Base-by-base conservation (phyloP, 2,888 invertebrate genomes). In the Yponomeuta sedellus region DNA sequence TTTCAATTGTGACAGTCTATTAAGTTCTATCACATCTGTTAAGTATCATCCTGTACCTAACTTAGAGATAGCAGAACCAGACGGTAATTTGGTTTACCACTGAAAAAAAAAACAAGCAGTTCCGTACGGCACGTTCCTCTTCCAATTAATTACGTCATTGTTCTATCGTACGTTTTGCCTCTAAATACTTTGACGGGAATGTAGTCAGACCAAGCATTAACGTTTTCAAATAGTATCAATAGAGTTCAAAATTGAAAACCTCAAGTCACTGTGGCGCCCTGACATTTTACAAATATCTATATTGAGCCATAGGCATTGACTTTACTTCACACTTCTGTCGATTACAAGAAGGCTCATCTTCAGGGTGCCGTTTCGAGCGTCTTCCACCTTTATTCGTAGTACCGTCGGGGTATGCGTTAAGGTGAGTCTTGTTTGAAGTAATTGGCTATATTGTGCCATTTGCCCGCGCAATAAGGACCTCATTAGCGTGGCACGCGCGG, bases 381-480 rank as follows among this genome's bases (percentile, higher is more conserved):
- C 16, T 16, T 52, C 44, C 19, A 52, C 16, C 44, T 52, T 52
- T 16, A 12, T 16, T 52, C 16, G 44, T 16, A 52, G 44, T 52
- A 16, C 44, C 12, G 16, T 16, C 44, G 25, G 12, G 25, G 59
- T 22, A 20, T 22, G 59, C 59, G 25, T 22, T 22, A 20, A 28
- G 40, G 79, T 77, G 77, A 80, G 79, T 80, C 78, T 77, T 78
- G 76, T 71, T 76, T 76, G 76, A 79, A 76, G 80, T 85, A 85
- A 86, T 86, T 85, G 82, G 80, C 75, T 77, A 75, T 78, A 81
- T 81, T 81, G 79, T 80, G 77, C 77, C 73, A 75, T 77, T 80
- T 72, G 73, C 72, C 66, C 12, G 69, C 65, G 67, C 69, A 68
- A 71, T 71, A 69, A 69, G 69, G 65, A 66, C 69, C 62, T 65